Evolutionary conservation across 1,140 invertebrate genomes (phyloP).

Genomic region (Akabosia matsudoensis): DNA sequence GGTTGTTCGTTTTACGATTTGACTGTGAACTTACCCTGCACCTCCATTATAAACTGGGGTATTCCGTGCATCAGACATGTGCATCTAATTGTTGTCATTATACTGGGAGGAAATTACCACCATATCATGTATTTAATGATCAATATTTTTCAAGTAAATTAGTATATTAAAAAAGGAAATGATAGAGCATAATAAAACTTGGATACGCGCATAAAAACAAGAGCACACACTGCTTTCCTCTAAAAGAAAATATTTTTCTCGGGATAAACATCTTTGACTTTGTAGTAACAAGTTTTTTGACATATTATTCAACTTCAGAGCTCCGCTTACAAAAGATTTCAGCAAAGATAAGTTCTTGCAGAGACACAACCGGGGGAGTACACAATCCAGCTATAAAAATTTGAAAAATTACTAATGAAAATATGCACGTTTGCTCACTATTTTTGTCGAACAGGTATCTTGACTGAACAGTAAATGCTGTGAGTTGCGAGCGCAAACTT

Average conservation of each 20-base stretch:
- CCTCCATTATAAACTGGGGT: too few relatives aligned
- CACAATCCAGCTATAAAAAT: background rate
- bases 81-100: too few relatives aligned
- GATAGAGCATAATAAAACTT: background rate
- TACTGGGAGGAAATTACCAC: background rate
- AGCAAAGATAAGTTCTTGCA: background rate
- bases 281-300: background rate
- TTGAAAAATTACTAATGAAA: background rate
- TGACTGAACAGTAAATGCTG: too few relatives aligned
- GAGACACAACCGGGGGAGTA: background rate
- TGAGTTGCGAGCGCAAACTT: too few relatives aligned
- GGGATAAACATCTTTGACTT: too few relatives aligned
- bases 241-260: too few relatives aligned
- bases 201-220: background rate
- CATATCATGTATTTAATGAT: background rate
- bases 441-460: background rate
- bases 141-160: background rate
- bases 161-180: background rate
- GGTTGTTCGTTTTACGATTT: too few relatives aligned
- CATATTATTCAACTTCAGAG: background rate
- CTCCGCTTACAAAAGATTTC: background rate
- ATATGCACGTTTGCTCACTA: background rate
- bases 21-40: too few relatives aligned
- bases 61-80: too few relatives aligned
- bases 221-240: too few relatives aligned